Conservation (phyloP, 1,140 invertebrate species). For the Trichonephila inaurata region DNA sequence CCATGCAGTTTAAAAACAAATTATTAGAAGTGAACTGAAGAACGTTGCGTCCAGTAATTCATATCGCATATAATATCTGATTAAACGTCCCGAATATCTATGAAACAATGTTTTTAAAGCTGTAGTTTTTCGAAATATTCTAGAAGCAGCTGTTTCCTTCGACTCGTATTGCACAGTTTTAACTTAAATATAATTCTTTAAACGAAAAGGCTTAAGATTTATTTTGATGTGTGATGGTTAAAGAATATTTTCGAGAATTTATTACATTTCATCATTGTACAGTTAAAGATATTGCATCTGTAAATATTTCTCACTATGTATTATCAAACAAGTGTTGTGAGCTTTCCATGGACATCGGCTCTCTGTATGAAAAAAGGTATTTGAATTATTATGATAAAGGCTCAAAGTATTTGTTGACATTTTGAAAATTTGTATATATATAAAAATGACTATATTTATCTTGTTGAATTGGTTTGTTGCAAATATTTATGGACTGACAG, state of each 20-base stretch:
- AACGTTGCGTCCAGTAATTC: too few relatives aligned
- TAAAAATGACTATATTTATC: neutral
- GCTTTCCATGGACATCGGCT: neutral
- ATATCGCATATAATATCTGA: too few relatives aligned
- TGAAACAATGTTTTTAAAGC: too few relatives aligned
- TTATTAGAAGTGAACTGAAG: too few relatives aligned
- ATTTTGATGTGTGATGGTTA: neutral
- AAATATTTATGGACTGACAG: slow-evolving; percentile 38
- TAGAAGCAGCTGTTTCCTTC: neutral
- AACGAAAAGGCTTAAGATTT: too few relatives aligned
- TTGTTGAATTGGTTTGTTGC: slow-evolving; percentile 46
- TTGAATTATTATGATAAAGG: neutral
- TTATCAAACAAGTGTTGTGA: neutral
- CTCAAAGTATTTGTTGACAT: slow-evolving; percentile 33
- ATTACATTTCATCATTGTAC: neutral
- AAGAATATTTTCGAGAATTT: neutral
- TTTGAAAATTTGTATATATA: slow-evolving; percentile 13
- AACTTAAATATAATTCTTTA: too few relatives aligned
- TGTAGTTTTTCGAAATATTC: neutral
- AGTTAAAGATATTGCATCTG: neutral
- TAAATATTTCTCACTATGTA: neutral
- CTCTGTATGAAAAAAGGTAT: neutral
- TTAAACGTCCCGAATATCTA: too few relatives aligned
- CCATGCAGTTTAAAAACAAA: too few relatives aligned
- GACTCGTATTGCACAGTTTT: too few relatives aligned